Base-by-base conservation (phyloP, 2,797 vertebrate genomes). In the Chaetodon trifasciatus region DNA sequence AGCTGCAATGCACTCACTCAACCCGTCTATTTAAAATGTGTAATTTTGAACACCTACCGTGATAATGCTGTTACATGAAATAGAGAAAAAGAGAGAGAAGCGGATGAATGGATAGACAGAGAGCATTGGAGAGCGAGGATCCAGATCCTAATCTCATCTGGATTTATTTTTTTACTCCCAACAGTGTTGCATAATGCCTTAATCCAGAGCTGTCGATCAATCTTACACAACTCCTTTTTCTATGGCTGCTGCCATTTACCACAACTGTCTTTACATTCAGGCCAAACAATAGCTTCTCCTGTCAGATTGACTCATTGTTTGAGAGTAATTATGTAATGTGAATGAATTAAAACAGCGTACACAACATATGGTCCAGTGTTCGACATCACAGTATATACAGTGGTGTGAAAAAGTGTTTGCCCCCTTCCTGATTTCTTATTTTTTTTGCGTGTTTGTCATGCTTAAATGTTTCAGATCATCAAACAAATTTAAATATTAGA, bases 121-220 rank as follows among this genome's bases (percentile, higher is more conserved):
- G 63, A 70, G 62, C 55, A 76, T 42, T 79, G 79, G 78, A 79
- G 82, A 85, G 77, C 0, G 61, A 82, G 79, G 89, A 86, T 86
- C 79, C 81, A 90, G 87, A 93, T 90, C 84, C 84, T 94, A 94
- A 94, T 93, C 93, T 93, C 91, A 93, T 94, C 91, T 91, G 92
- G 90, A 89, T 94, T 94, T 94, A 82, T 93, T 90, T 86, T 89
- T 84, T 82, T 68, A 85, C 89, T 93, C 90, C 86, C 92, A 81
- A 68, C 87, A 88, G 87, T 86, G 91, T 95, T 95, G 85, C 81
- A 67, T 94, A 94, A 95, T 78, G 79, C 91, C 72, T 86, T 94
- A 94, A 95, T 95, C 95, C 92, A 77, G 71, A 0, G 53, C 86
- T 91, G 91, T 93, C 93, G 84, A 76, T 95, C 94, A 91, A 90